phyloP scores from a whole-genome alignment of 2,113 vertebrate species.

The Oreocharis arfaki region DNA sequence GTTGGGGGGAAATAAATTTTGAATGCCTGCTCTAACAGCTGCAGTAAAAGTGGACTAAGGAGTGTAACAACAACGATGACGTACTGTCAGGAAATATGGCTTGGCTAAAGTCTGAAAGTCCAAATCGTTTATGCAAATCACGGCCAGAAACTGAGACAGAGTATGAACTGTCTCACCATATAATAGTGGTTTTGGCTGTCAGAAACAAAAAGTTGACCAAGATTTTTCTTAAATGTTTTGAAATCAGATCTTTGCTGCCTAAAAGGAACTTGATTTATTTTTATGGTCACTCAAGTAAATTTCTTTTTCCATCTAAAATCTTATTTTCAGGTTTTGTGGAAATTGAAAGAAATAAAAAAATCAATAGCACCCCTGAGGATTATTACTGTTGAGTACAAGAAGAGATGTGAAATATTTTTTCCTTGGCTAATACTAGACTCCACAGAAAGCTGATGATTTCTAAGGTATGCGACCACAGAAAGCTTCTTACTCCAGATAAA shows the following conservation, averaged over 20 bases:
- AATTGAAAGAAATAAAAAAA: neutral
- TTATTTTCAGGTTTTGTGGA: neutral
- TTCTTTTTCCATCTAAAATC: neutral
- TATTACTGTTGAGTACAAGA: neutral
- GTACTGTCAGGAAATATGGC: neutral
- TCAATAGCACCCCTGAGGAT: neutral
- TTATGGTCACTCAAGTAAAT: neutral
- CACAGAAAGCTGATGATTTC: neutral
- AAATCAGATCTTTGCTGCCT: neutral
- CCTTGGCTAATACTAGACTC: neutral
- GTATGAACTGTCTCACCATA: fast-evolving
- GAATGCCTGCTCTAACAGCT: neutral
- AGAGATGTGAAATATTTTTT: neutral
- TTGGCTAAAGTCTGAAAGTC: neutral
- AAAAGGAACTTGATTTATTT: neutral
- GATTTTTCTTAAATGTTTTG: neutral
- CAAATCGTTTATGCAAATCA: neutral
- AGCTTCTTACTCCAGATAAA: neutral
- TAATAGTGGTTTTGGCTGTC: neutral
- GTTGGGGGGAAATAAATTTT: neutral
- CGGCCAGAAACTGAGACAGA: neutral
- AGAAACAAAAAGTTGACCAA: neutral
- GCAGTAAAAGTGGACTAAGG: neutral
- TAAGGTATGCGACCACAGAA: neutral
- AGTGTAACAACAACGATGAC: neutral